Evolutionary conservation across 1,140 invertebrate genomes (phyloP).

Genomic region (Tenebrio molitor): DNA sequence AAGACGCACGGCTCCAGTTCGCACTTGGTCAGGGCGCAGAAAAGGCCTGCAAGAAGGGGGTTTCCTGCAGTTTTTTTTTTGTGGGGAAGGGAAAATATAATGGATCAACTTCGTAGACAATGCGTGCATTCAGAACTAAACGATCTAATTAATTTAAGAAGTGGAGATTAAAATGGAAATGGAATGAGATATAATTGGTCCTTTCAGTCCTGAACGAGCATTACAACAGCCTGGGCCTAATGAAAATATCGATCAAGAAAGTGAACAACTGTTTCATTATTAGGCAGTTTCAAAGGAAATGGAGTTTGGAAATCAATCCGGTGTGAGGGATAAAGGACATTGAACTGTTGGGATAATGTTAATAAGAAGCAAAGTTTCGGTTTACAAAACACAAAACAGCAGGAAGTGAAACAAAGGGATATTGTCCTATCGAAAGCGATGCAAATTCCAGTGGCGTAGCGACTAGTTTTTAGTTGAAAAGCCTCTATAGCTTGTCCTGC

Average conservation of each 20-base stretch:
- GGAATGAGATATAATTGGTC: background rate
- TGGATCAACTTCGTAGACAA: too few relatives aligned
- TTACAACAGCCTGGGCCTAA: background rate
- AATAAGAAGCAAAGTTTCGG: too few relatives aligned
- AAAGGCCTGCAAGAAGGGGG: conserved; percentile 69
- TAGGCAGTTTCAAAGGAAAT: background rate
- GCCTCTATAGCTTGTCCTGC: too few relatives aligned
- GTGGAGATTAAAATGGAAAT: too few relatives aligned
- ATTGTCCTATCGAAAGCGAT: too few relatives aligned
- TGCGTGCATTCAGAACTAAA: too few relatives aligned
- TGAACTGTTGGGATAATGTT: background rate
- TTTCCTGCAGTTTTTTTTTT: too few relatives aligned
- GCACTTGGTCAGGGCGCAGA: conserved; percentile 79
- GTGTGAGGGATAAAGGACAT: background rate
- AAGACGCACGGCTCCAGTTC: conserved; percentile 79
- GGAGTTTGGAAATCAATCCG: background rate
- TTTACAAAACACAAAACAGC: too few relatives aligned
- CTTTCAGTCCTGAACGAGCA: background rate
- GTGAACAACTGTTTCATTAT: background rate
- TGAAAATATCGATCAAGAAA: background rate
- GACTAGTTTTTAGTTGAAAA: too few relatives aligned
- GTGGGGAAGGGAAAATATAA: conserved; percentile 20
- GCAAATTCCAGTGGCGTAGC: too few relatives aligned
- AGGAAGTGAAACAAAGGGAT: too few relatives aligned
- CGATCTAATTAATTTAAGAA: too few relatives aligned